phyloP scores from a whole-genome alignment of 1,140 invertebrate species.

The Scaptomyza pallida region DNA sequence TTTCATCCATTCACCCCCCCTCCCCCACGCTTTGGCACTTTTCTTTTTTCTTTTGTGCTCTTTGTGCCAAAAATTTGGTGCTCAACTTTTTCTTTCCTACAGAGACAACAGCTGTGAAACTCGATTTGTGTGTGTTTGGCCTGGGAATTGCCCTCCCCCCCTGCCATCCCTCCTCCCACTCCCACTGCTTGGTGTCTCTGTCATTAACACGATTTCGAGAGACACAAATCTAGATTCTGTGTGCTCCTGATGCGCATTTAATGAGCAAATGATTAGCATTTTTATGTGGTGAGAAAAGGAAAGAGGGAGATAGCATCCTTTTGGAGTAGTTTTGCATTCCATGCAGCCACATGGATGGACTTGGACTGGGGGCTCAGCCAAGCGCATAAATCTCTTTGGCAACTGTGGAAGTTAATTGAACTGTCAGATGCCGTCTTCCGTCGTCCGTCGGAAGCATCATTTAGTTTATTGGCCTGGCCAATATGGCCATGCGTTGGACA shows the following conservation, averaged over 20 bases:
- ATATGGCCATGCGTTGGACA: background rate
- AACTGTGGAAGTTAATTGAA: slow-evolving; percentile 49
- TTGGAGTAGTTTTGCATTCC: slow-evolving; percentile 35
- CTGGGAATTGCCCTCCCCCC: too few species aligned
- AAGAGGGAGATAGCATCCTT: slow-evolving; percentile 3
- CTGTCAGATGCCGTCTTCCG: slow-evolving; percentile 5
- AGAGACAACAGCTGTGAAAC: slow-evolving; percentile 62
- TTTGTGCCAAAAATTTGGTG: too few species aligned
- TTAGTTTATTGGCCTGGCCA: slow-evolving; percentile 34
- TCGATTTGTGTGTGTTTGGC: background rate
- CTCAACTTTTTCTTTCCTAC: slow-evolving; percentile 54
- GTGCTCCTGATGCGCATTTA: slow-evolving; percentile 69
- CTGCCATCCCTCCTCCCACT: too few species aligned
- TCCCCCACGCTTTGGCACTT: slow-evolving; percentile 22
- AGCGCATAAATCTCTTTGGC: too few species aligned
- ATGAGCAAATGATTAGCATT: slow-evolving; percentile 81
- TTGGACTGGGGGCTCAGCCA: too few species aligned
- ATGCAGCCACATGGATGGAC: too few species aligned
- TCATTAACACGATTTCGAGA: slow-evolving; percentile 60
- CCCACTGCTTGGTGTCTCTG: slow-evolving; percentile 68
- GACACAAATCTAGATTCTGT: background rate
- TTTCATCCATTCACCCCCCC: slow-evolving; percentile 6
- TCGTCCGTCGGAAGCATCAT: too few species aligned
- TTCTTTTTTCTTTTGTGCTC: slow-evolving; percentile 44
- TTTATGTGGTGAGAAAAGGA: slow-evolving; percentile 19